A percentile compares a stretch with the other conserved stretches of the same genome.
phyloP scores from a whole-genome alignment of 2,113 vertebrate species.

The Motacilla alba region DNA sequence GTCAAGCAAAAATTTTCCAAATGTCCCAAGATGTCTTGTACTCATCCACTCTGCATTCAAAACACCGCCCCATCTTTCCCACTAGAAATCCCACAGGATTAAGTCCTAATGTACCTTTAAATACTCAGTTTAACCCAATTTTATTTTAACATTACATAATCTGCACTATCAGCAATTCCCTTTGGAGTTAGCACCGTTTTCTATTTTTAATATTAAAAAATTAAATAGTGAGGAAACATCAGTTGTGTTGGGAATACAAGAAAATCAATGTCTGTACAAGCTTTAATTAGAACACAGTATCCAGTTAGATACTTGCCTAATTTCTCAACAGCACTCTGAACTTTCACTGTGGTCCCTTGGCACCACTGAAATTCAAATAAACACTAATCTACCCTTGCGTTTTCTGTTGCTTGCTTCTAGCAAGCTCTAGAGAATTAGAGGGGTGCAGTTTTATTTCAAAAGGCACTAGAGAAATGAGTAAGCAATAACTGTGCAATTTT shows the following conservation, averaged over 20 bases:
- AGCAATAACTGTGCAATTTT: background rate
- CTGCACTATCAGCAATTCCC: background rate
- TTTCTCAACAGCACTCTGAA: background rate
- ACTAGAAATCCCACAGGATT: background rate
- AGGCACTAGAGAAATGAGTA: background rate
- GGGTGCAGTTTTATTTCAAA: background rate
- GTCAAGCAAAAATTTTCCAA: background rate
- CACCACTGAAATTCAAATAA: background rate
- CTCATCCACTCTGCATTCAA: background rate
- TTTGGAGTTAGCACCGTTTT: slow-evolving; percentile 18
- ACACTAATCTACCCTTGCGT: background rate
- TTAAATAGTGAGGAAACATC: background rate
- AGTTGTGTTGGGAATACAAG: slow-evolving; percentile 19
- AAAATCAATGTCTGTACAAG: background rate
- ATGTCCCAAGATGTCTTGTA: background rate
- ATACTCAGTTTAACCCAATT: background rate
- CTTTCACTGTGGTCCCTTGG: background rate
- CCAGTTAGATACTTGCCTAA: background rate
- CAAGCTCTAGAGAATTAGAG: background rate
- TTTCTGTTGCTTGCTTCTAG: background rate
- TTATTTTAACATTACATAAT: background rate
- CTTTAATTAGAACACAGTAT: slow-evolving; percentile 28
- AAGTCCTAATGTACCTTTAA: background rate
- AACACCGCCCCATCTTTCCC: background rate
- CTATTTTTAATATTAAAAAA: slow-evolving; percentile 7